Evolutionary conservation across 2,797 vertebrate genomes (phyloP).

Genomic region (Eulemur rubriventer): DNA sequence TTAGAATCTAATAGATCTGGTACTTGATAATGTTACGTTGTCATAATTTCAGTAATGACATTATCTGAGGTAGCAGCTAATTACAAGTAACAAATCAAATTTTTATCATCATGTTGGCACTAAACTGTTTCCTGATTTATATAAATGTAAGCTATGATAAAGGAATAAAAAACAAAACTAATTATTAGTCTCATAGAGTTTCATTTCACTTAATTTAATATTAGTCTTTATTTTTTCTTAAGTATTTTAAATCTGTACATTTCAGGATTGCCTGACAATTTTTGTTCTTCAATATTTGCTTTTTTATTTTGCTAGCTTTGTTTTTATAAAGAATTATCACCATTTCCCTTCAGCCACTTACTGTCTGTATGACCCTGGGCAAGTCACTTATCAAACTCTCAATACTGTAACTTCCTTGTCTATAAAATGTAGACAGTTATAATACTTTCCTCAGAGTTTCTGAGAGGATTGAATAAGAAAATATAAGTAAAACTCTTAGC

Average conservation of each 20-base stretch:
- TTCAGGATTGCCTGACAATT: not conserved
- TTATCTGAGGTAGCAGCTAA: not conserved
- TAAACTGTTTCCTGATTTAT: not conserved
- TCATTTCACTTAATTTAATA: not conserved
- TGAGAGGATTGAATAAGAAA: not conserved
- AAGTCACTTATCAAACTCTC: not conserved
- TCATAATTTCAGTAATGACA: not conserved
- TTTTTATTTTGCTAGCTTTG: not conserved
- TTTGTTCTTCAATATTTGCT: not conserved
- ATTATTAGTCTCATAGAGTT: not conserved
- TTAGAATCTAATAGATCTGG: not conserved
- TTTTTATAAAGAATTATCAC: not conserved
- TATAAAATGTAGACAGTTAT: not conserved
- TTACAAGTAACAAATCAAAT: not conserved
- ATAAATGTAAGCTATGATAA: not conserved
- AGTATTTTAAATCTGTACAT: not conserved
- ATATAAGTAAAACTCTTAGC: not conserved
- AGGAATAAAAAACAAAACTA: not conserved
- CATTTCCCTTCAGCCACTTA: not conserved
- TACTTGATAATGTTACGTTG: not conserved
- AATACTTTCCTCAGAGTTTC: not conserved
- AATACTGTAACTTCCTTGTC: not conserved
- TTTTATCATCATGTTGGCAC: not conserved
- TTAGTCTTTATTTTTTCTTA: not conserved
- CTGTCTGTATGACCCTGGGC: not conserved